Percentiles rank a stretch among this genome's conserved stretches.
These are phyloP conservation scores for Mimumesa dahlbomi DNA, from an alignment of 2,888 invertebrate species.

Conservation along the genomic window DNA sequence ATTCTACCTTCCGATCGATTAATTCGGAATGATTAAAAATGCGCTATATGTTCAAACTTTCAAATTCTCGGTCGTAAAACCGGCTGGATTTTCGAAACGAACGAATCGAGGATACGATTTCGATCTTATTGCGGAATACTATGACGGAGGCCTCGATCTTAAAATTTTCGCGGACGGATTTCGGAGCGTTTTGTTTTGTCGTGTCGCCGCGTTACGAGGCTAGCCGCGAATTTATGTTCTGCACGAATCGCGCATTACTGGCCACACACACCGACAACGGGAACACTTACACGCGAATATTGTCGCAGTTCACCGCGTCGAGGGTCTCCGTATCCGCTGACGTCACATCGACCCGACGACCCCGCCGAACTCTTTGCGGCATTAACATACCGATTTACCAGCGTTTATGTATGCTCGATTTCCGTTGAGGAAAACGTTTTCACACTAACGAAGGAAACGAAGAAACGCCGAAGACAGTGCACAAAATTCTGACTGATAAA, in stretches of 20 bases:
- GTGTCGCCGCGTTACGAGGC: background rate
- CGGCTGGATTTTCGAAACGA: no score
- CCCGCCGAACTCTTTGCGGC: conserved; percentile 71
- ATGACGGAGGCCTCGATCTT: background rate
- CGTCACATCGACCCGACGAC: conserved; percentile 76
- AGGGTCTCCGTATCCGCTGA: conserved; percentile 79
- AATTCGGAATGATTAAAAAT: no score
- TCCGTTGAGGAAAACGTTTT: conserved; percentile 48
- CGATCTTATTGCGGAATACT: no score
- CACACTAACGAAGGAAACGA: conserved; percentile 9
- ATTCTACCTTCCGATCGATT: no score
- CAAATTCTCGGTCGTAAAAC: no score
- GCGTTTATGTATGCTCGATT: conserved; percentile 45
- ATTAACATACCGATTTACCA: conserved; percentile 74
- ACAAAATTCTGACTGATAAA: background rate
- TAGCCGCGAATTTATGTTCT: conserved; percentile 9
- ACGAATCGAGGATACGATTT: no score
- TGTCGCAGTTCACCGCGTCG: conserved; percentile 33
- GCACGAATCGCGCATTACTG: conserved; percentile 1
- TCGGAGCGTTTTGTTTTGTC: conserved; percentile 1
- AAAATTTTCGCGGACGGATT: background rate
- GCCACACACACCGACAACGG: background rate
- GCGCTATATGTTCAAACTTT: no score
- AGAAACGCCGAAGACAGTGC: background rate
- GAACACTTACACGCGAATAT: conserved; percentile 27